Base-by-base conservation (phyloP, 2,113 vertebrate genomes). In the Cheirogaleus medius region DNA sequence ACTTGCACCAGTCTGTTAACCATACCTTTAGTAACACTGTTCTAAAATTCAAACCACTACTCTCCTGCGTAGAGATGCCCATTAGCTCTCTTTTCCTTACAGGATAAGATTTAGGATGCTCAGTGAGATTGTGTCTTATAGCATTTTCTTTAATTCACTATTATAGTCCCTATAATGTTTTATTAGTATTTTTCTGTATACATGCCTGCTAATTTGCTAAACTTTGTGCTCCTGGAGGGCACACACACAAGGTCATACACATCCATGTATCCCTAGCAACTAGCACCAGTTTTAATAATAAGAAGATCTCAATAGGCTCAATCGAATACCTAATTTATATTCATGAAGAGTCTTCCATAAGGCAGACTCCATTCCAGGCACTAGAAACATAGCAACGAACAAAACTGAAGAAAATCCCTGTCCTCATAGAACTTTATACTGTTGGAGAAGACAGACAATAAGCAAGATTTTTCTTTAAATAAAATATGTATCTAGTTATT, bases 1-100 rank as follows among this genome's bases (percentile, higher is more conserved):
- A 5, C 8, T 9, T 8, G 9, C 0, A 0, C 11, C 9, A 0
- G 14, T 74, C 27, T 64, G 27, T 8, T 25, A 74, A 34, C 1
- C 17, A 13, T 3, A 10, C 29, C 49, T 54, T 44, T 8, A 52
- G 29, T 12, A 29, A 15, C 10, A 11, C n/a, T 47, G 39, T 17
- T n/a, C 25, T 64, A 54, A 80, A 71, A 71, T 6, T 42, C 73
- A 60, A 47, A 13, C 5, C 8, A 29, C 21, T 47, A 5, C 17
- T 64, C 6, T 21, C 32, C 32, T 47, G 15, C 4, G 44, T 32
- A 74, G 52, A 66, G 68, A 88, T 42, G 8, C 3, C 6, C 20
- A 3, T 29, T n/a, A 7, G 9, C 34, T 58, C 13, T 3, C 34
- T 25, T 85, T 76, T 21, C 13, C 47, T 86, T 32, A 73, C 7